phyloP scores from a whole-genome alignment of 1,140 invertebrate genomes.

The Macrosteles quadrilineatus region DNA sequence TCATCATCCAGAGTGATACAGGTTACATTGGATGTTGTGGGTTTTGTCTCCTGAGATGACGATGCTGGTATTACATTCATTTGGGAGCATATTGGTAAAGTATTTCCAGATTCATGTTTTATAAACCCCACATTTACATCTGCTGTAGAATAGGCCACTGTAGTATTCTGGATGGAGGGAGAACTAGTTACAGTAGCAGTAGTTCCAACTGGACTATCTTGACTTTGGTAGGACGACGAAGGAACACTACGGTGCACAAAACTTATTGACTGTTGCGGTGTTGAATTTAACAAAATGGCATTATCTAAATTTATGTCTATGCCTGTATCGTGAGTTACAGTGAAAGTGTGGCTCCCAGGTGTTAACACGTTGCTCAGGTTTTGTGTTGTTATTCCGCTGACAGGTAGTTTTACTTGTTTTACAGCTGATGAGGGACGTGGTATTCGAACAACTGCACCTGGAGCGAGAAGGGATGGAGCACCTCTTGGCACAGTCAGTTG shows the following conservation, averaged over 20 bases:
- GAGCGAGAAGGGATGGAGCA: constrained; percentile 36
- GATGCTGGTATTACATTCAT: not conserved
- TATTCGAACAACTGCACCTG: constrained; percentile 40
- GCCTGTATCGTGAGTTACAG: constrained; percentile 33
- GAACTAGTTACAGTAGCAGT: not conserved
- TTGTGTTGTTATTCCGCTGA: constrained; percentile 37
- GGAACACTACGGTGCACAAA: constrained; percentile 36
- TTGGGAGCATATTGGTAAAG: not conserved
- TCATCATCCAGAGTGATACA: constrained; percentile 1
- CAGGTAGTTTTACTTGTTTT: constrained; percentile 43
- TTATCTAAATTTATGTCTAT: constrained; percentile 40
- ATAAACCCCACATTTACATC: constrained; percentile 7
- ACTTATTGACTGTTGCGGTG: constrained; percentile 33
- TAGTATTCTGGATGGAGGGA: not conserved
- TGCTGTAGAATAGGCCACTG: not conserved
- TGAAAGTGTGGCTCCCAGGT: constrained; percentile 37
- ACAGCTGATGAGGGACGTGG: constrained; percentile 40
- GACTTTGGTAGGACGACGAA: constrained; percentile 8
- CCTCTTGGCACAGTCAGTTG: constrained; percentile 43
- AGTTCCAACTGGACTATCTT: not conserved
- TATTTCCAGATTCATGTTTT: not conserved
- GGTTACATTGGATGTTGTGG: not conserved
- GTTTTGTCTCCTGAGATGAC: not conserved
- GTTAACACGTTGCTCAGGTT: constrained; percentile 38
- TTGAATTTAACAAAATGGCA: constrained; percentile 38